A percentile compares a stretch with the other conserved stretches of the same genome.
Evolutionary conservation across 35 echinoderm and acorn worm genomes (phyloP).

Genomic region (Lytechinus pictus): DNA sequence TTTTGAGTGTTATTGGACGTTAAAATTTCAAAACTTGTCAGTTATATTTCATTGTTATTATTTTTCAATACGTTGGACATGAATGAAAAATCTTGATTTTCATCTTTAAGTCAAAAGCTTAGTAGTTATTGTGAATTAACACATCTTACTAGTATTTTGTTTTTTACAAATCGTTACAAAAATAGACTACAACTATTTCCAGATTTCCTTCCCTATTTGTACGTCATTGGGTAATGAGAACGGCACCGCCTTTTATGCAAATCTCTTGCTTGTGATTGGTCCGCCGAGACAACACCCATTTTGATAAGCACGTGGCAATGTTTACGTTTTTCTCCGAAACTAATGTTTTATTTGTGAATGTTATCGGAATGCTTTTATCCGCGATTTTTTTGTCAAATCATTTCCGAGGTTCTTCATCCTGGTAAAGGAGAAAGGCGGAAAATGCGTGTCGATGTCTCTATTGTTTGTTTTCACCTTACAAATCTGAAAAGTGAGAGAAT

Average conservation of each 20-base stretch:
- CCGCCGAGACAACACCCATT: not conserved
- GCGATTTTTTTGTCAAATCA: not conserved
- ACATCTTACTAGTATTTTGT: not conserved
- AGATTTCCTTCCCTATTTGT: not conserved
- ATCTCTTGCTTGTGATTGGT: constrained; percentile 1
- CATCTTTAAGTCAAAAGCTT: not conserved
- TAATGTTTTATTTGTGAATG: not conserved
- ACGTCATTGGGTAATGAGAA: not conserved
- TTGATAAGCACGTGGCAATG: constrained; percentile 1
- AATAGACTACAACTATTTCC: not conserved
- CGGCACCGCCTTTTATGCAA: not conserved
- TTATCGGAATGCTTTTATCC: not conserved
- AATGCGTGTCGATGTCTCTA: too few relatives aligned
- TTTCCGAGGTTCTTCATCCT: not conserved
- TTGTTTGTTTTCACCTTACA: too few relatives aligned
- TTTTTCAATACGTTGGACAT: not conserved
- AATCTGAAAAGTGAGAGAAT: too few relatives aligned
- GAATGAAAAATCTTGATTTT: not conserved
- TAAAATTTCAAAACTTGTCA: not conserved
- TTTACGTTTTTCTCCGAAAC: not conserved
- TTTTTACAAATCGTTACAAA: not conserved
- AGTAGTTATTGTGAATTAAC: not conserved
- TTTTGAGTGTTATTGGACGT: not conserved
- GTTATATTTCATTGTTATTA: not conserved
- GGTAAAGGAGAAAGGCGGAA: too few relatives aligned